Base-by-base conservation (phyloP, 2,113 vertebrate genomes). In the Prietella phreatophila region DNA sequence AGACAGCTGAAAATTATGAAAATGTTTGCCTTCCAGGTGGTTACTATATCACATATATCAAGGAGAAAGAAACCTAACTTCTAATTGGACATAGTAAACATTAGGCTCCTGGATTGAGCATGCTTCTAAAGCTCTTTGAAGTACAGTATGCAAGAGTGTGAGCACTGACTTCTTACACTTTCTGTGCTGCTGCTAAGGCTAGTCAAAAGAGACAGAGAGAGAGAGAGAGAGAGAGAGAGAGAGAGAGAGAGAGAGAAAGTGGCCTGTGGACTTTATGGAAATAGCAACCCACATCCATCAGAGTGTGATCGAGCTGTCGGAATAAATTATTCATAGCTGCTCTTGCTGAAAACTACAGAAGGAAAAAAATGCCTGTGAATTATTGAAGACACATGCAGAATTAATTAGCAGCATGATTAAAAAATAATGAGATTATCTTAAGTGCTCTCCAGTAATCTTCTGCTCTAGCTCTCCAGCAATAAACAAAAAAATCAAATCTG, bases 391-490 rank as follows among this genome's bases (percentile, higher is more conserved):
- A 78, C 88, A 92, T 90, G 89, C 75, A 90, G 89, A 93, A 93
- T 94, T 94, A 92, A 94, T 95, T 92, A 93, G 90, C 69, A 82
- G 88, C 88, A 88, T 87, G 83, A 92, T 94, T 81, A 93, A 94
- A 94, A 90, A 94, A 92, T 93, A 87, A 95, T 91, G 53, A 92
- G 84, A 92, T 94, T 94, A 93, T 94, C 73, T 82, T 91, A 92
- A 93, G 86, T 61, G 86, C 88, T 91, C 65, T 86, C 78, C 85
- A 91, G 88, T 89, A 90, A 92, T 89, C 82, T 83, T 30, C 75
- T 83, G 63, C 78, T 85, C 60, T 56, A 69, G 69, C 61, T 73
- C 81, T 58, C 39, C 3, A 73, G 84, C 86, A 89, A 90, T 90
- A 88, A 90, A 87, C 33, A 63, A 83, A 86, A 89, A 89, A 55